These are phyloP conservation scores for Rhizoglyphus robini DNA, from an alignment of 1,140 invertebrate genomes.

Conservation along the genomic window DNA sequence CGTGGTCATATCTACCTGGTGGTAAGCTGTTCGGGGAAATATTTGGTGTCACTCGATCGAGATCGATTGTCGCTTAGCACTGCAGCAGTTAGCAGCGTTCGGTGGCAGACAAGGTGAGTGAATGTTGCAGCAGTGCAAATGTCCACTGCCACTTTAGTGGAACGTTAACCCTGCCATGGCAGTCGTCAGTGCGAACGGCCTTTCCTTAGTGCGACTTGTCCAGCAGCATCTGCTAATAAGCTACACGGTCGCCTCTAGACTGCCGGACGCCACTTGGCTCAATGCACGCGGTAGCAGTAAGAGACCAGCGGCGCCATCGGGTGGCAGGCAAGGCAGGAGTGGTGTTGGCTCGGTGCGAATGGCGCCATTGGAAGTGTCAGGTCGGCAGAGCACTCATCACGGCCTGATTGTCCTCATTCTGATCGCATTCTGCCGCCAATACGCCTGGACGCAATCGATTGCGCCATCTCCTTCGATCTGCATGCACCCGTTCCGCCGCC, in stretches of 20 bases:
- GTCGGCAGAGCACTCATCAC: background rate
- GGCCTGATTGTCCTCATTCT: slow-evolving; percentile 8
- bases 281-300: background rate
- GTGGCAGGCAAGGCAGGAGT: background rate
- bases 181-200: background rate
- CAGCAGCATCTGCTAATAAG: background rate
- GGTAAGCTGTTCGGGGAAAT: too few species aligned
- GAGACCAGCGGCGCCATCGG: background rate
- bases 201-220: background rate
- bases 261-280: slow-evolving; percentile 9
- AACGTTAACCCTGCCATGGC: background rate
- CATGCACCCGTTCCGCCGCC: background rate
- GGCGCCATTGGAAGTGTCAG: background rate
- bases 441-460: slow-evolving; percentile 8
- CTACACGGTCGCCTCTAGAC: background rate
- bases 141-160: background rate
- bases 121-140: too few species aligned
- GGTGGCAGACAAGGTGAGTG: too few species aligned
- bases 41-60: too few species aligned
- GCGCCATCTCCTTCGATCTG: slow-evolving; percentile 11
- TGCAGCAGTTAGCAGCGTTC: too few species aligned
- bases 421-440: slow-evolving; percentile 1
- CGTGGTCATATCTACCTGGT: too few species aligned
- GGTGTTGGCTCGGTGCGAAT: background rate
- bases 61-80: too few species aligned